Percentiles rank a stretch among this genome's conserved stretches.
phyloP scores from a whole-genome alignment of 2,113 vertebrate genomes.

The Dipodomys ordii region DNA sequence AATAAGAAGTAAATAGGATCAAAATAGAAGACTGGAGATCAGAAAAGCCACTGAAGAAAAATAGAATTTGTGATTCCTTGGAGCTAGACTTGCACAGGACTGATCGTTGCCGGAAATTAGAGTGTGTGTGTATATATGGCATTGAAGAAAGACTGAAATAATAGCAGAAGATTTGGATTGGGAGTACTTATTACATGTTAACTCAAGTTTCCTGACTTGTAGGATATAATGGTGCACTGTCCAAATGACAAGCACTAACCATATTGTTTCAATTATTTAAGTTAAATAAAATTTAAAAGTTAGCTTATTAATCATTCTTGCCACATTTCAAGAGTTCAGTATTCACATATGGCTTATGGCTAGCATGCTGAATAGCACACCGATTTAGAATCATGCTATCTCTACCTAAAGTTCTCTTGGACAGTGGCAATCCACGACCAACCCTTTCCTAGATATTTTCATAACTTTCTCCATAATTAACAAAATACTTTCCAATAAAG shows the following conservation, averaged over 20 bases:
- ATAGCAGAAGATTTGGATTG: neutral
- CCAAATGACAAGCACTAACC: neutral
- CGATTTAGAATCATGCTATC: neutral
- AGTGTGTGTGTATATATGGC: neutral
- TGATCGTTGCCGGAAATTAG: neutral
- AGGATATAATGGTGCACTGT: neutral
- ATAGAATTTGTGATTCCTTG: neutral
- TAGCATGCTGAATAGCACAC: neutral
- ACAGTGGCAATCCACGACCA: neutral
- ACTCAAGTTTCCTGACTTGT: conserved; percentile 1
- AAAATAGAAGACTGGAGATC: neutral
- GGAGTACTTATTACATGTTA: conserved; percentile 29
- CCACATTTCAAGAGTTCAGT: neutral
- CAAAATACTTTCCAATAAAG: neutral
- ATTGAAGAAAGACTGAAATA: neutral
- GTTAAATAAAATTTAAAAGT: conserved; percentile 32
- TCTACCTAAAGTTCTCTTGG: neutral
- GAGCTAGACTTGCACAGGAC: neutral
- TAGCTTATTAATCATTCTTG: neutral
- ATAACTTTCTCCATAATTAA: conserved; percentile 3
- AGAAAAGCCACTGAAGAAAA: neutral
- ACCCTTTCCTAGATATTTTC: neutral
- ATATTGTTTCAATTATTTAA: conserved; percentile 21
- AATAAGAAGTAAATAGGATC: neutral
- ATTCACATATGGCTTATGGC: neutral